A percentile compares a stretch with the other conserved stretches of the same genome.
Conservation (phyloP, 2,888 invertebrate species). For the Apodemia hepburni region DNA sequence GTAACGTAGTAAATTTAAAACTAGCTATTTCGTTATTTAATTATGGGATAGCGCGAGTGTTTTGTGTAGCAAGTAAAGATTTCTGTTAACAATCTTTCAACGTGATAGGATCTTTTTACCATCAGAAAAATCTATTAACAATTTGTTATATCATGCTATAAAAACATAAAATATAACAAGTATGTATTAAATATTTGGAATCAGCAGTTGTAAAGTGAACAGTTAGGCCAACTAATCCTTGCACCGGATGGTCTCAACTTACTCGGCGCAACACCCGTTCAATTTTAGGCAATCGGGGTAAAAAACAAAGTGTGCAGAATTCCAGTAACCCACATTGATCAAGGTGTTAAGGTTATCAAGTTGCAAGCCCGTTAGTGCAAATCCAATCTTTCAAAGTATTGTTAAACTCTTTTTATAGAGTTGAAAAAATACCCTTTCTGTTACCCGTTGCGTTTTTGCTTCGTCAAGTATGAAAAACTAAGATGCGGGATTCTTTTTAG, state of each 20-base stretch:
- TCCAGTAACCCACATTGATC: constrained; percentile 76
- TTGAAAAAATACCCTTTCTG: constrained; percentile 50
- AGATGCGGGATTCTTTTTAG: background rate
- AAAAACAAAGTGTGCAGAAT: constrained; percentile 55
- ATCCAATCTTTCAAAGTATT: constrained; percentile 53
- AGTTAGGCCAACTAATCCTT: constrained; percentile 14
- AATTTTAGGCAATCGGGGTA: constrained; percentile 58
- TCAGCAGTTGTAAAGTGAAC: constrained; percentile 5
- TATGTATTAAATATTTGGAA: constrained; percentile 17
- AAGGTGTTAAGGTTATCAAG: constrained; percentile 75
- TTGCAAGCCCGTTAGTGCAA: constrained; percentile 69
- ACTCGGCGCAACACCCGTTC: constrained; percentile 53
- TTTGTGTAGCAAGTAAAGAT: too few relatives aligned
- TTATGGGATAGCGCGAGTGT: too few relatives aligned
- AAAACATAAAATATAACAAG: background rate
- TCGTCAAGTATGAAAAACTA: constrained; percentile 16
- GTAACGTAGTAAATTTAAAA: too few relatives aligned
- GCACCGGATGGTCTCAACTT: constrained; percentile 67
- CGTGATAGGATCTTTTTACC: background rate
- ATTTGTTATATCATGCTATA: background rate
- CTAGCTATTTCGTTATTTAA: too few relatives aligned
- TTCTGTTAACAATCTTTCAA: too few relatives aligned
- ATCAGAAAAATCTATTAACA: background rate
- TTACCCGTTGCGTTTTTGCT: constrained; percentile 35
- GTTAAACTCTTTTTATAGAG: constrained; percentile 54